Conservation (phyloP, 2,888 invertebrate species). For the Drosophila quinaria region DNA sequence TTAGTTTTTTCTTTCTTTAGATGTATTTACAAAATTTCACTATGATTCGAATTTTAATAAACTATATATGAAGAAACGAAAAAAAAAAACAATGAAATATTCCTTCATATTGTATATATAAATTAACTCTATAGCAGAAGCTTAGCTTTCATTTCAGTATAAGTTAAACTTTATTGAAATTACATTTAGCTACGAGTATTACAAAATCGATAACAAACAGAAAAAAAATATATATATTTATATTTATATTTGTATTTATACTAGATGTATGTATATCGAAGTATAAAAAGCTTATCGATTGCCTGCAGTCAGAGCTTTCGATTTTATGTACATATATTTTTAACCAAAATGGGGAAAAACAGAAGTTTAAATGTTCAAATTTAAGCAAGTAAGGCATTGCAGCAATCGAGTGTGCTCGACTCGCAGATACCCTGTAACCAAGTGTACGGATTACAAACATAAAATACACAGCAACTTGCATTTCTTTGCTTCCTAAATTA, state of each 20-base stretch:
- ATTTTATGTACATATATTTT: slow-evolving; percentile 40
- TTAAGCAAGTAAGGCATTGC: not conserved
- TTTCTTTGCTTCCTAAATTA: not conserved
- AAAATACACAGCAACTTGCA: not conserved
- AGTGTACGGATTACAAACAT: not conserved
- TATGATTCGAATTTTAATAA: slow-evolving; percentile 21
- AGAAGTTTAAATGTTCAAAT: not conserved
- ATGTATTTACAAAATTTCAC: slow-evolving; percentile 58
- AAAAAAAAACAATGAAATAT: slow-evolving; percentile 9
- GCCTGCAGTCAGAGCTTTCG: slow-evolving; percentile 28
- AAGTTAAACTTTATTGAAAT: slow-evolving; percentile 59
- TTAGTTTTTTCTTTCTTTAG: slow-evolving; percentile 27
- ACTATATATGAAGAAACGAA: not conserved
- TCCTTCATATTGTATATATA: slow-evolving; percentile 1
- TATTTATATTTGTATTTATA: slow-evolving; percentile 7
- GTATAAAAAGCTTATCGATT: slow-evolving; percentile 53
- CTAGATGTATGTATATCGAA: slow-evolving; percentile 25
- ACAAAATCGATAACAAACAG: slow-evolving; percentile 10
- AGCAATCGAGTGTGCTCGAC: not conserved
- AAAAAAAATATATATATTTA: slow-evolving; percentile 15
- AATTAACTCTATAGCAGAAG: slow-evolving; percentile 28
- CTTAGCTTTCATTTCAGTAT: slow-evolving; percentile 51
- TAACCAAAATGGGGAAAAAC: slow-evolving; percentile 5
- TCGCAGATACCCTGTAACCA: slow-evolving; percentile 2
- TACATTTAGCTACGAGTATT: slow-evolving; percentile 39